Base-by-base conservation (phyloP, 2,888 invertebrate species). In the Platypus cylindrus region DNA sequence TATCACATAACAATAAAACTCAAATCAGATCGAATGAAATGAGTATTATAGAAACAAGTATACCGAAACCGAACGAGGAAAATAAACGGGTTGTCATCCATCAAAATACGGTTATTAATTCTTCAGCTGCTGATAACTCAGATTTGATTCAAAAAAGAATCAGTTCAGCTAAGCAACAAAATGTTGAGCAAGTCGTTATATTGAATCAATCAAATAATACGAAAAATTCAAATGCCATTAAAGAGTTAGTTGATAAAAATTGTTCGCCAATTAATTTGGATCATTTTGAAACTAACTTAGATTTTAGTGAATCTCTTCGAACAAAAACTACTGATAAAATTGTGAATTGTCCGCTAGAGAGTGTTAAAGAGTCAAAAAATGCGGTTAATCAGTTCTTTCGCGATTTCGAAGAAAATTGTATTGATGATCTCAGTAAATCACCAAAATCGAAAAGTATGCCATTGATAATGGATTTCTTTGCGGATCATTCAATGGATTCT, bases 191-290 rank as follows among this genome's bases (percentile, higher is more conserved):
- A 17, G 26, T 22, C 22, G 27, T 46, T 9, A 39, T 34, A 8
- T n/a, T n/a, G n/a, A n/a, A n/a, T n/a, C n/a, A n/a, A n/a, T n/a
- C n/a, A n/a, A n/a, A n/a, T n/a, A n/a, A n/a, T n/a, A n/a, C n/a
- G n/a, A 34, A 41, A 32, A 45, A 24, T 22, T 34, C 45, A 12
- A 42, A 38, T 28, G 43, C 39, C 18, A 43, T 38, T 28, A 49
- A 45, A 36, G 47, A 48, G 32, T 46, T 48, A 17, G 49, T 46
- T 3, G 51, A 51, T 38, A 51, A 51, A 38, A 51, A 51, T 36
- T 50, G 50, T 38, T 51, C 51, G 27, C 51, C 51, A 1, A 51
- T 51, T 9, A 51, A 47, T 37, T 30, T 51, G 32, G 48, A 47
- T 14, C 46, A 50, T 23, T 33, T 48, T 28, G 43, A 47, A 18